These are phyloP conservation scores for Sylvilagus bachmani DNA, from an alignment of 2,113 vertebrate species.

Conservation along the genomic window DNA sequence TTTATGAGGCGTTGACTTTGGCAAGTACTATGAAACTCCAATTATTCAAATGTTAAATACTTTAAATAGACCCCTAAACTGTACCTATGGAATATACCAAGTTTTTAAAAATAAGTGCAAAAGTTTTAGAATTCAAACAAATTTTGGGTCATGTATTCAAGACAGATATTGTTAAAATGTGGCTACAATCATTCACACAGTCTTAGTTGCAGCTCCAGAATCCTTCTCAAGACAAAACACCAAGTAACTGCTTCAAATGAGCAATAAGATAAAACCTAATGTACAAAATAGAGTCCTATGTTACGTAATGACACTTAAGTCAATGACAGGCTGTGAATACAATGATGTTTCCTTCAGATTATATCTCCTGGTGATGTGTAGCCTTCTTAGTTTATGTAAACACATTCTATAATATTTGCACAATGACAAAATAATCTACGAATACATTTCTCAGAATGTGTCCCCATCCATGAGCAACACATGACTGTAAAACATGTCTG, in stretches of 20 bases:
- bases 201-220: not conserved
- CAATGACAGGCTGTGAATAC: no score
- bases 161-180: not conserved
- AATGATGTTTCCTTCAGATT: no score
- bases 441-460: no score
- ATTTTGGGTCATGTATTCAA: not conserved
- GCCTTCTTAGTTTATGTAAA: no score
- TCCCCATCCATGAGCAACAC: no score
- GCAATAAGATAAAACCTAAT: not conserved
- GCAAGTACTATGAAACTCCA: not conserved
- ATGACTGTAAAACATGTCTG: no score
- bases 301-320: no score
- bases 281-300: not conserved
- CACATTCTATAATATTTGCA: no score
- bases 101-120: not conserved
- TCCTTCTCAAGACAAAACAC: not conserved
- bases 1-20: not conserved
- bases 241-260: not conserved
- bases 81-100: not conserved
- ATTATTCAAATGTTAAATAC: constrained; percentile 20
- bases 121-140: constrained; percentile 32
- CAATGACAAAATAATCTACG: no score
- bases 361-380: no score
- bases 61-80: not conserved
- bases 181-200: not conserved